These are phyloP conservation scores for Apeltes quadracus DNA, from an alignment of 2,113 vertebrate genomes.

Conservation along the genomic window DNA sequence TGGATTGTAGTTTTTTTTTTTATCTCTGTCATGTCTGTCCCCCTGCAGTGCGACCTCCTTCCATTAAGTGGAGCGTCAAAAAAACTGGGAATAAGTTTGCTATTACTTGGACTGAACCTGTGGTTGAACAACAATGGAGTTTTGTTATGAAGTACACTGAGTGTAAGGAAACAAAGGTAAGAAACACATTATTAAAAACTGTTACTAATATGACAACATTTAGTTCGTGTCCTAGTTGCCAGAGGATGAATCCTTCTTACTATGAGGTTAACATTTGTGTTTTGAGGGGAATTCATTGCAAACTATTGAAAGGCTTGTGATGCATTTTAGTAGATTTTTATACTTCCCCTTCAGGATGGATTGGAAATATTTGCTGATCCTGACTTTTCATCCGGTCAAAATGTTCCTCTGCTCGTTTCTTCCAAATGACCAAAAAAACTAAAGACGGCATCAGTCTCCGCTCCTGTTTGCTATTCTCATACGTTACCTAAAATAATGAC, in stretches of 20 bases:
- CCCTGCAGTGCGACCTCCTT: slow-evolving; percentile 39
- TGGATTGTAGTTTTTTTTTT: not conserved
- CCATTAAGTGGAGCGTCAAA: slow-evolving; percentile 18
- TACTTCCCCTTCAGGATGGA: not conserved
- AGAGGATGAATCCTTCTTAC: not conserved
- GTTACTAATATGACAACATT: not conserved
- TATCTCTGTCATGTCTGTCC: not conserved
- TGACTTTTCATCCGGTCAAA: not conserved
- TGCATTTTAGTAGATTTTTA: not conserved
- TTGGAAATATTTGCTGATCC: no score
- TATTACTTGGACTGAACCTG: slow-evolving; percentile 44
- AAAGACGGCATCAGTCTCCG: not conserved
- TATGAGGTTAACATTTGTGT: not conserved
- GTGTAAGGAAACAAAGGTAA: slow-evolving; percentile 21
- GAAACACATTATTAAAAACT: not conserved
- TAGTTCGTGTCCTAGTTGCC: not conserved
- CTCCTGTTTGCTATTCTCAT: not conserved
- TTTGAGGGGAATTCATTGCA: not conserved
- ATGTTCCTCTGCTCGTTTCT: not conserved
- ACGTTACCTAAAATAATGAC: not conserved
- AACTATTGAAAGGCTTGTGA: not conserved
- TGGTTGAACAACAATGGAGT: rapidly evolving
- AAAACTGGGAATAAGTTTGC: not conserved
- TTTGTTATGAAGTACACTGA: slow-evolving; percentile 29
- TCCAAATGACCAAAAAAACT: not conserved